Conservation (phyloP, 2,797 vertebrate species). For the Chaunax sp. region DNA sequence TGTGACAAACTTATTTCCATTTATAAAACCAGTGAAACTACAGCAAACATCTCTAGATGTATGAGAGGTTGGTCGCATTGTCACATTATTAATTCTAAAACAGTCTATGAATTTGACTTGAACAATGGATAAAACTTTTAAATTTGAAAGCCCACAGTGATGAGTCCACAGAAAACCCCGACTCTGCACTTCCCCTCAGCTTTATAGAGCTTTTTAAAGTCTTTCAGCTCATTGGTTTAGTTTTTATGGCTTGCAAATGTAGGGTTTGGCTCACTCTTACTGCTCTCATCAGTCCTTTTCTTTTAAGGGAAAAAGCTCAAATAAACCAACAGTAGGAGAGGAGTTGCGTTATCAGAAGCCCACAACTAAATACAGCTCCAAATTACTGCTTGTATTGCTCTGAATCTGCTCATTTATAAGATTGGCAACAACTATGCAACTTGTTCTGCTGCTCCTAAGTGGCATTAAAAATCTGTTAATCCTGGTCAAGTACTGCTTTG, state of each 20-base stretch:
- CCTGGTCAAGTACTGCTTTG: not conserved
- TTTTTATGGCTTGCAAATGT: not conserved
- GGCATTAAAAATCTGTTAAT: constrained; percentile 5
- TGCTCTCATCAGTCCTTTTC: not conserved
- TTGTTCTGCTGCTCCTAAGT: constrained; percentile 1
- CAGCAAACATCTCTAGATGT: not conserved
- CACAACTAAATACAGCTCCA: not conserved
- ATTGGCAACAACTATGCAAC: not conserved
- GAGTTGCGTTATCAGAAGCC: too few relatives aligned
- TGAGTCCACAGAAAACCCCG: too few relatives aligned
- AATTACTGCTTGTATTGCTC: not conserved
- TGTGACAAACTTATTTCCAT: not conserved
- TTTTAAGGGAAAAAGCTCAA: not conserved
- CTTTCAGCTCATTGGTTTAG: constrained; percentile 12
- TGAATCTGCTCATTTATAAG: not conserved
- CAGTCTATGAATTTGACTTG: too few relatives aligned
- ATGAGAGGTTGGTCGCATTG: not conserved
- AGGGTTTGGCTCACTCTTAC: too few relatives aligned
- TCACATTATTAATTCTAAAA: not conserved
- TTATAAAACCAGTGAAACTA: not conserved
- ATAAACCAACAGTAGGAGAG: not conserved
- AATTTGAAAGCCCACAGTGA: too few relatives aligned
- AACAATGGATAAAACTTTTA: too few relatives aligned
- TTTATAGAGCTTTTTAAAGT: not conserved
- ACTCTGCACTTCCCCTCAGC: not conserved